Base-by-base conservation (phyloP, 2,113 vertebrate genomes). In the Isurus oxyrinchus region DNA sequence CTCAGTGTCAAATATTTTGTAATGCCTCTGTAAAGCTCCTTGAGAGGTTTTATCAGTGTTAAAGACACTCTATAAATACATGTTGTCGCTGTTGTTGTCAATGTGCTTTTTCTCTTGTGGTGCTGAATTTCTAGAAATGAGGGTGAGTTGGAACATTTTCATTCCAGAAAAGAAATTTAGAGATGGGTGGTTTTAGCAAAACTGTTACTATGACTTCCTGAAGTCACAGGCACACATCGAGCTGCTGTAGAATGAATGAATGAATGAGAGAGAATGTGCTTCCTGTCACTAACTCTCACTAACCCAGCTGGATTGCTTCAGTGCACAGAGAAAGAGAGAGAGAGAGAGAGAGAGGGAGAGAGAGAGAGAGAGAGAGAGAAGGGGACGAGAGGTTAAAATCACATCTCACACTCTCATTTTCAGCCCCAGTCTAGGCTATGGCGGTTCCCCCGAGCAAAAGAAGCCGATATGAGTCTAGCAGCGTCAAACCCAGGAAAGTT, bases 401-500 rank as follows among this genome's bases (percentile, higher is more conserved):
- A 44, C 49, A 8, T 57, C 49, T 53, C 8, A 27, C 49, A 90
- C 87, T 25, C 88, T 5, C 13, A 13, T 21, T 21, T 21, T 49
- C 81, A 84, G 40, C 40, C 5, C 81, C 81, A 49, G 40, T 0
- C 40, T 5, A 21, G n/a, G 16, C 10, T 55, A 91, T 91, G 88
- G 96, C 86, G 97, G 97, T 87, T 76, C 96, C 0, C 96, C 63
- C 91, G 87, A 0, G 31, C 96, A 3, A 6, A 96, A 96, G 79
- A 95, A 96, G 27, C 94, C 13, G 96, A 96, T 27, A 0, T 3
- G 93, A 79, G 27, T 16, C 88, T 35, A n/a, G 31, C 88, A 59
- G 0, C 40, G 94, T 88, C 94, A 97, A 97, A 91, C n/a, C 98
- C 61, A 98, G 98, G 97, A 98, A 98, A 96, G 96, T 99, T 96